Evolutionary conservation across 1,140 invertebrate genomes (phyloP), one percentile per base, ranked within the genome.

Genomic region (Cydia splendana): DNA sequence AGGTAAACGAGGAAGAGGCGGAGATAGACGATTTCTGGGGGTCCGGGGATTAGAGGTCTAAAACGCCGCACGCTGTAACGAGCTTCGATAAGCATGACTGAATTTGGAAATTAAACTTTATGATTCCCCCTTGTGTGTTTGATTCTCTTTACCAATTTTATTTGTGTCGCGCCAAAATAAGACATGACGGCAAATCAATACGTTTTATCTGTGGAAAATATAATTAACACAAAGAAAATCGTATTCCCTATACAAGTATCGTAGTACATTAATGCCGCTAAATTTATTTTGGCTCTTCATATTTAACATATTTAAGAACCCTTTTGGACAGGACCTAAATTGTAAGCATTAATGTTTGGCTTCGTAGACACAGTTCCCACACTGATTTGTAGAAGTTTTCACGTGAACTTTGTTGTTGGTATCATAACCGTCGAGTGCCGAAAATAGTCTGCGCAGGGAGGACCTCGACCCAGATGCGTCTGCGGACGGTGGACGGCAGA

Each of bases 11-110:
- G 71, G 78, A 81, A 69, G 81, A 90, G 51, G 87, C 89, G 79
- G 90, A 89, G 74, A 82, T 90, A 75, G 82, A 89, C 84, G 91
- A 91, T 88, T 90, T 93, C 88, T 93, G 92, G 88, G 85, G 87
- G 82, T 85, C 87, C 79, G 88, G 80, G 84, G 88, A 92, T 86
- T 93, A 93, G 88, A 80, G 84, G 81, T 79, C 71, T 77, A 80
- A 87, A 86, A 86, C 84, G 82, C 77, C 84, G 87, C 87, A 90
- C 88, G 89, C 80, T 84, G 84, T 81, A 80, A 76, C 83, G 83
- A 85, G 86, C 84, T 86, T 90, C 80, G 78, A 84, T 81, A 82
- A 88, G 91, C 91, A 93, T 93, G 91, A 92, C 87, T 91, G 91
- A 90, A 80, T 85, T 80, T 84, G 78, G 82, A 78, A 86, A 84